Base-by-base conservation (phyloP, 2,113 vertebrate species). In the Pseudolaguvia tuberculata region DNA sequence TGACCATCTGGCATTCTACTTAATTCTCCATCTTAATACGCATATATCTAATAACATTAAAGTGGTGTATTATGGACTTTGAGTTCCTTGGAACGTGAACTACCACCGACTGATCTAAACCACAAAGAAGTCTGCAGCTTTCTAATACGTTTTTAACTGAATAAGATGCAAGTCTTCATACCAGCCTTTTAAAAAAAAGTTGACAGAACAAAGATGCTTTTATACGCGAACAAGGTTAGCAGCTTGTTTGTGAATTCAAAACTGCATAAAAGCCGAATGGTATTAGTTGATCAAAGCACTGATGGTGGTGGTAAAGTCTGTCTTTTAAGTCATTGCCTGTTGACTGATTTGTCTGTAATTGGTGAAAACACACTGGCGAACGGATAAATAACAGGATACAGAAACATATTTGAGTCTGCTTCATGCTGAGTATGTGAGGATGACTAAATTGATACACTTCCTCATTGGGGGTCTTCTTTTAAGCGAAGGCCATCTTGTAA, bases 401-500 rank as follows among this genome's bases (percentile, higher is more conserved):
- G 47, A 52, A 78, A 81, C 77, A 72, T 77, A 73, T 66, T 81
- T 78, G 75, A 79, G 78, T 69, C 69, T 42, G 80, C 75, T 23
- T 59, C 77, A 79, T 51, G 73, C 77, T 76, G 77, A 81, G 77
- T 75, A 76, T 72, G 72, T 74, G 77, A 78, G 72, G 80, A 81
- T 81, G 80, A 67, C 57, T 81, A 72, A 75, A 81, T 78, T 79
- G 80, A 79, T 81, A 79, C 73, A 70, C 69, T 79, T 70, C 73
- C 77, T 81, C 74, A 66, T 81, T 73, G 80, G 77, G 67, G 80
- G 80, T 78, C 77, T 72, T 81, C 69, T 76, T 81, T 81, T 81
- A 81, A 81, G 62, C 77, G 73, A 76, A 76, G 73, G 80, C 77
- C 72, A 76, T 78, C 80, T 81, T 81, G 80, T 81, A 76, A 81